A percentile compares a stretch with the other conserved stretches of the same genome.
Conservation (phyloP, 2,797 vertebrate genomes). For the Apogon talboti region DNA sequence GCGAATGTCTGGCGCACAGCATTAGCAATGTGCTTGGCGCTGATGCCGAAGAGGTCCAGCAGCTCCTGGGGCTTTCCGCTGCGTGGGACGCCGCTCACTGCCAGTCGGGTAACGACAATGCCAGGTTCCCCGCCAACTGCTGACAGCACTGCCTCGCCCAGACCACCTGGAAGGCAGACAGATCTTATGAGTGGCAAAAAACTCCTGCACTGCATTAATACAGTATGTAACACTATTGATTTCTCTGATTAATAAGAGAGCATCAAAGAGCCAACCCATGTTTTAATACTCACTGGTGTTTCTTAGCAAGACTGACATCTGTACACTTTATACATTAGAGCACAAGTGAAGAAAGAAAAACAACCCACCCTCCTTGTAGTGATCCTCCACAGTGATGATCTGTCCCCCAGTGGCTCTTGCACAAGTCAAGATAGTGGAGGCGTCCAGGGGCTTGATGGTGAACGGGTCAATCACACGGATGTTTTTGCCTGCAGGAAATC, state of each 20-base stretch:
- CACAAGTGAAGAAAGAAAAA: background rate
- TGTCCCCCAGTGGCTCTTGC: slow-evolving; percentile 86
- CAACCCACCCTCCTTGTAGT: slow-evolving; percentile 88
- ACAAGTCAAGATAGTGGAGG: slow-evolving; percentile 83
- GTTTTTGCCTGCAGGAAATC: slow-evolving; percentile 75
- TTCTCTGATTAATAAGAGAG: too few species aligned
- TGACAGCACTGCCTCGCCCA: slow-evolving; percentile 88
- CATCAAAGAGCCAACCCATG: too few species aligned
- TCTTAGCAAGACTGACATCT: background rate
- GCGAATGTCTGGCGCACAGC: slow-evolving; percentile 84
- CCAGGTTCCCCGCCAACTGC: slow-evolving; percentile 86
- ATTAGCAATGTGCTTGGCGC: slow-evolving; percentile 81
- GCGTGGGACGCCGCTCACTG: slow-evolving; percentile 82
- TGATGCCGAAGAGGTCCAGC: slow-evolving; percentile 87
- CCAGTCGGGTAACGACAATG: slow-evolving; percentile 85
- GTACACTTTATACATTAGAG: background rate
- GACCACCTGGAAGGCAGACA: slow-evolving; percentile 82
- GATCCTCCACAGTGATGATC: slow-evolving; percentile 93
- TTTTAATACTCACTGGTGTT: background rate
- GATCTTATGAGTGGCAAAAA: background rate
- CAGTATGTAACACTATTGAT: too few species aligned
- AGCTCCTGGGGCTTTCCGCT: slow-evolving; percentile 86
- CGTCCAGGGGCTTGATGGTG: slow-evolving; percentile 92
- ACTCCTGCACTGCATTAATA: background rate
- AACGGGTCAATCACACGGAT: slow-evolving; percentile 91